Percentiles rank a stretch among this genome's conserved stretches.
Conservation (phyloP, 2,797 vertebrate genomes). For the Enteromius fasciolatus region DNA sequence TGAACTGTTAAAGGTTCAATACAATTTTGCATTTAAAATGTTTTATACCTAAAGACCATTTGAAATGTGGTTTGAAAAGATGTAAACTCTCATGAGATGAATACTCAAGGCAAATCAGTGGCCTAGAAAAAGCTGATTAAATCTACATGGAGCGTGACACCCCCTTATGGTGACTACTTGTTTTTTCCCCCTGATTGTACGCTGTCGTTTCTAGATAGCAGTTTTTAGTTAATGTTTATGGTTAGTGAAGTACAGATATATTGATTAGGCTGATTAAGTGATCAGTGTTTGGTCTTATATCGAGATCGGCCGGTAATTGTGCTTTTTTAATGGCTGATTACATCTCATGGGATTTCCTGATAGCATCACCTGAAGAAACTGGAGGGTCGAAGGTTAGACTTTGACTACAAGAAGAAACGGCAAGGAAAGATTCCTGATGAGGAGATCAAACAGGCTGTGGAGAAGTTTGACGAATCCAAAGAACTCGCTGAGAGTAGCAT, state of each 20-base stretch:
- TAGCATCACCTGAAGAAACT: conserved; percentile 95
- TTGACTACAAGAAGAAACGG: conserved; percentile 93
- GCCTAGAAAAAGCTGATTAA: neutral
- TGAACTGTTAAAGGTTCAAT: neutral
- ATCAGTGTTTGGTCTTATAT: neutral
- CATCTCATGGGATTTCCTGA: conserved; percentile 4
- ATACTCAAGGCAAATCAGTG: neutral
- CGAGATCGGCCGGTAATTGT: neutral
- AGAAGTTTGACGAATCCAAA: conserved; percentile 95
- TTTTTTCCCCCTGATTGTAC: neutral
- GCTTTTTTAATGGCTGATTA: neutral
- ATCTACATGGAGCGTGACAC: neutral
- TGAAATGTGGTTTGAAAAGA: neutral
- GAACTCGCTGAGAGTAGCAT: conserved; percentile 94
- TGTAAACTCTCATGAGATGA: neutral
- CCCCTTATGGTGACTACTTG: neutral
- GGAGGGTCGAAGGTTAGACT: conserved; percentile 93
- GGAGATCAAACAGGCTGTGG: conserved; percentile 89
- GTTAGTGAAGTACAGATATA: neutral
- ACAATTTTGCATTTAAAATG: neutral
- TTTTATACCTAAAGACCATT: neutral
- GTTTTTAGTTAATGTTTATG: neutral
- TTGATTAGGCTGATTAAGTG: neutral
- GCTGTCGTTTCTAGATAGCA: neutral
- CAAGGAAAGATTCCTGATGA: conserved; percentile 90